Evolutionary conservation across 2,113 vertebrate genomes (phyloP).

Genomic region (Silurus glanis): DNA sequence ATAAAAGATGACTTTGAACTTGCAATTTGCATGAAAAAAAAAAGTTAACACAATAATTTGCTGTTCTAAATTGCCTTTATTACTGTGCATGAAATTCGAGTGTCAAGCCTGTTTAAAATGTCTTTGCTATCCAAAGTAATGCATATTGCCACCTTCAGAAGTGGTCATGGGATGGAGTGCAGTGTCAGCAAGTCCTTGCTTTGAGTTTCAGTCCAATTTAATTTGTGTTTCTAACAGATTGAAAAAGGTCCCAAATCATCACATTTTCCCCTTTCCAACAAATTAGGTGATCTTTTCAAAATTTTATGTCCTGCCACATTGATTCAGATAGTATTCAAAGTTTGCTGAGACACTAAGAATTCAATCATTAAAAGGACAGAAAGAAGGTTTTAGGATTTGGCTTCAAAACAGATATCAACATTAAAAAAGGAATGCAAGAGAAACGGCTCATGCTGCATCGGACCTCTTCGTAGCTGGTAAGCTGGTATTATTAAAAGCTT

Average conservation of each 20-base stretch:
- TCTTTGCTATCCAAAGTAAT: conserved; percentile 40
- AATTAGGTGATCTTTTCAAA: background rate
- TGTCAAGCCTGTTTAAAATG: conserved; percentile 34
- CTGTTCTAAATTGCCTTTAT: conserved; percentile 34
- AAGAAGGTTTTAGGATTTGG: conserved; percentile 2
- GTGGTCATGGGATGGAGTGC: conserved; percentile 27
- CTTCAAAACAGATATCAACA: conserved; percentile 46
- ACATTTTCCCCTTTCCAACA: conserved; percentile 8
- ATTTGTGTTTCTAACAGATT: conserved; percentile 21
- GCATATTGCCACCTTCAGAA: conserved; percentile 35
- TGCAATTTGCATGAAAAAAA: conserved; percentile 12
- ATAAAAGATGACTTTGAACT: conserved; percentile 20
- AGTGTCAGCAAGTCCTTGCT: conserved; percentile 46
- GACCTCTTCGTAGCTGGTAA: conserved; percentile 36
- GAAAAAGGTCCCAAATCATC: conserved; percentile 26
- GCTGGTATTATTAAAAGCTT: conserved; percentile 47
- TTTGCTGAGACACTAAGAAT: conserved; percentile 31
- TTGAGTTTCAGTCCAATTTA: conserved; percentile 39
- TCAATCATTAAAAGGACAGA: conserved; percentile 12
- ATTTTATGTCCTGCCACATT: background rate
- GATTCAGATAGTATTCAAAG: background rate
- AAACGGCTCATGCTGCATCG: conserved; percentile 30
- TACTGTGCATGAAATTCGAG: conserved; percentile 41
- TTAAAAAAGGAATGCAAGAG: conserved; percentile 38
- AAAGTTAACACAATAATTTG: conserved; percentile 19